Base-by-base conservation (phyloP, 2,888 invertebrate species). In the Drosophila aldrichi region DNA sequence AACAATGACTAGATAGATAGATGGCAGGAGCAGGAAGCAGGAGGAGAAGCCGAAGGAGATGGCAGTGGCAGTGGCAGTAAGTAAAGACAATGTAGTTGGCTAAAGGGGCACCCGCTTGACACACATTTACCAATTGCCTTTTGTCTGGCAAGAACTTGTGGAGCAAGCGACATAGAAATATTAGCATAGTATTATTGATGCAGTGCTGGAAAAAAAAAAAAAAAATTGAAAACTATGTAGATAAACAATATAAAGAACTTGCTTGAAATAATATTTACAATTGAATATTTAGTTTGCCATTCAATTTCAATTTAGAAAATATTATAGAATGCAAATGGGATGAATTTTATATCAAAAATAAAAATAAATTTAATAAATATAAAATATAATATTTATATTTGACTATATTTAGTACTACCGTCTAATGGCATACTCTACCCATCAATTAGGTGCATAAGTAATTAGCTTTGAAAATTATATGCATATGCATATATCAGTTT, bases 41-140 rank as follows among this genome's bases (percentile, higher is more conserved):
- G n/a, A n/a, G n/a, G 36, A 16, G 51, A 16, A n/a, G 25, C 18
- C 46, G n/a, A 49, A 12, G 20, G n/a, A 44, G 48, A 8, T 8
- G 29, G 29, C 29, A 56, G 56, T 62, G 40, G 36, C 29, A 59
- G 56, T 62, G 40, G 32, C 29, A 63, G 60, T 38, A 51, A 64
- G 60, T 60, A 25, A 62, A 64, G 62, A 62, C 69, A 65, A 66
- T 70, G 54, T 44, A 22, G 41, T 55, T 62, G 56, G 54, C 78
- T 61, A 58, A 49, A 63, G 68, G 58, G 41, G 6, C 38, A 63
- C 59, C 51, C 66, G 68, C 74, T 81, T 66, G 72, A 66, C 70
- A 74, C 68, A 77, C 78, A 87, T 76, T 84, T 76, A 55, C 65
- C 80, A 79, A 83, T 79, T 82, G 69, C 69, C 69, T 55, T 60